Conservation (phyloP, 1,140 invertebrate species). For the Scaptodrosophila lebanonensis region DNA sequence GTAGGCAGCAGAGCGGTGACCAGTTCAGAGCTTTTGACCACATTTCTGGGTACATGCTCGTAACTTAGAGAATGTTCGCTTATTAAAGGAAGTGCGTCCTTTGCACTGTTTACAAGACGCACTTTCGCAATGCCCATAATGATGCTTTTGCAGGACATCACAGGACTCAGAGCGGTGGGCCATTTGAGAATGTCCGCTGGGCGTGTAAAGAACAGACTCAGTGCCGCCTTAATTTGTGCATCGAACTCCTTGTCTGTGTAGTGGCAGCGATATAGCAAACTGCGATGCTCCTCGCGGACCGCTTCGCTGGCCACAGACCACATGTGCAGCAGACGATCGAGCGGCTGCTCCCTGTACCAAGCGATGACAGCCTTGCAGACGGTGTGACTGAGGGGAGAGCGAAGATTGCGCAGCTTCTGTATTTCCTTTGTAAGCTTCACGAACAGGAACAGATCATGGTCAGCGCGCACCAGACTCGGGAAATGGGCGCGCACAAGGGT, state of each 20-base stretch:
- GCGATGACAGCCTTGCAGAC: conserved; percentile 51
- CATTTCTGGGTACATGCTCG: conserved; percentile 49
- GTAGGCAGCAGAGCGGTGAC: conserved; percentile 30
- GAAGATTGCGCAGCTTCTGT: conserved; percentile 31
- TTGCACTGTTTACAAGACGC: conserved; percentile 17
- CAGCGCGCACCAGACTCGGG: conserved; percentile 27
- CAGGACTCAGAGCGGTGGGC: conserved; percentile 29
- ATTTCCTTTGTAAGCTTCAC: conserved; percentile 43
- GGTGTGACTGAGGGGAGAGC: conserved; percentile 48
- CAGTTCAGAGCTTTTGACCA: conserved; percentile 21
- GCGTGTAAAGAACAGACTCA: conserved; percentile 28
- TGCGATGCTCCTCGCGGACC: conserved; percentile 26
- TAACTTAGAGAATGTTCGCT: conserved; percentile 26
- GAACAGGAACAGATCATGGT: conserved; percentile 54
- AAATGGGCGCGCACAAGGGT: conserved; percentile 37
- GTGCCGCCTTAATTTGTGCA: conserved; percentile 23
- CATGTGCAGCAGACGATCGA: conserved; percentile 41
- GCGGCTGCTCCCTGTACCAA: conserved; percentile 52
- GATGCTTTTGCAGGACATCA: conserved; percentile 5
- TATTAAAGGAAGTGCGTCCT: conserved; percentile 39
- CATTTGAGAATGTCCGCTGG: conserved; percentile 22
- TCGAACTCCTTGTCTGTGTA: conserved; percentile 23
- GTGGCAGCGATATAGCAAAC: conserved; percentile 50
- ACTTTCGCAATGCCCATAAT: conserved; percentile 39
- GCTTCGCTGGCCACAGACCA: conserved; percentile 39